Evolutionary conservation across 2,113 vertebrate species (phyloP).

Genomic region (Osmerus eperlanus): DNA sequence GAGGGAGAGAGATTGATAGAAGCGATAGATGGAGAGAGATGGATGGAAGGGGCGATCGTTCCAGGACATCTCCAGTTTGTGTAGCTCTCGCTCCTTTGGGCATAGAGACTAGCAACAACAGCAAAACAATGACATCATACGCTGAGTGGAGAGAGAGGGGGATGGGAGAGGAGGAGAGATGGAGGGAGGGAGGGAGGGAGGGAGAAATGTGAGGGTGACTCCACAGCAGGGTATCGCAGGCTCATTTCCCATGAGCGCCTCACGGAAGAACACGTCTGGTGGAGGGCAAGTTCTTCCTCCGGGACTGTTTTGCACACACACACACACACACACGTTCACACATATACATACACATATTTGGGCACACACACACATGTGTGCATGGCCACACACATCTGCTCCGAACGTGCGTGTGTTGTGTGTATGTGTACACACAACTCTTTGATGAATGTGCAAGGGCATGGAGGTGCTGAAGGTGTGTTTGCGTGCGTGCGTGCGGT

Average conservation of each 20-base stretch:
- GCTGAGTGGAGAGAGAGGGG: conserved; percentile 23
- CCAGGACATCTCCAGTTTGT: not conserved
- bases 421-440: not conserved
- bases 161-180: not conserved
- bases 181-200: conserved; percentile 5
- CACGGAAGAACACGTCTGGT: conserved; percentile 42
- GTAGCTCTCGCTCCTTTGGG: not conserved
- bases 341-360: conserved; percentile 1
- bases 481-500: conserved; percentile 15
- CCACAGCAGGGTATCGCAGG: conserved; percentile 50
- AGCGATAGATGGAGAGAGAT: not conserved
- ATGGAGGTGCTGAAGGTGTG: not conserved
- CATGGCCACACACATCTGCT: conserved; percentile 13
- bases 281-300: conserved; percentile 38
- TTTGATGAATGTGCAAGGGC: no score
- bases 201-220: conserved; percentile 20
- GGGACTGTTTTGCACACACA: conserved; percentile 51
- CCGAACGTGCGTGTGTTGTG: conserved; percentile 39
- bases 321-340: conserved; percentile 17
- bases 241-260: conserved; percentile 61
- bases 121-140: conserved; percentile 47
- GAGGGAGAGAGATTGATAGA: not conserved
- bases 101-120: conserved; percentile 9
- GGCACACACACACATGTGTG: conserved; percentile 22
- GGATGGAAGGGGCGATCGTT: not conserved